Percentiles rank a stretch among this genome's conserved stretches.
phyloP scores from a whole-genome alignment of 2,888 invertebrate species.

The Eutolmus rufibarbis region DNA sequence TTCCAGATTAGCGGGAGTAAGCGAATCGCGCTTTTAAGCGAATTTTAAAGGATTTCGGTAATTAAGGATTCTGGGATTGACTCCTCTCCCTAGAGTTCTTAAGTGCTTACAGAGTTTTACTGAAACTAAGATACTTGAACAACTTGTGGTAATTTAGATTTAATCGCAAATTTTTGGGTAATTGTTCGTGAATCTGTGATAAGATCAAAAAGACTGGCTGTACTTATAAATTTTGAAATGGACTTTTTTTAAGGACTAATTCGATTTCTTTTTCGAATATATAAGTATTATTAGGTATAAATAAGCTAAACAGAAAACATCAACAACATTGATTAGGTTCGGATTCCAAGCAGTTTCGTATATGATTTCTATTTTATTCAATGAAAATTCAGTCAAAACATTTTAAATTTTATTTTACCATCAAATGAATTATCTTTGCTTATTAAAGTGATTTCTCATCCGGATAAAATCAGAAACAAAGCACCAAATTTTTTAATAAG shows the following conservation, averaged over 20 bases:
- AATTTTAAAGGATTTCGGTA: neutral
- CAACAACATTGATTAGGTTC: too few relatives aligned
- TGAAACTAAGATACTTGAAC: neutral
- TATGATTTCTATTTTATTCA: too few relatives aligned
- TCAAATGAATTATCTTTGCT: too few relatives aligned
- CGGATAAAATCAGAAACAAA: too few relatives aligned
- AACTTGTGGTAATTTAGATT: neutral
- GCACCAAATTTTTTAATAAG: too few relatives aligned
- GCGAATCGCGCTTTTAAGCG: neutral
- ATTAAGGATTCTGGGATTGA: neutral
- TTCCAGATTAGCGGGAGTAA: neutral
- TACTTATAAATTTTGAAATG: neutral
- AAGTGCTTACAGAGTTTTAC: neutral
- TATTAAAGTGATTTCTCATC: too few relatives aligned
- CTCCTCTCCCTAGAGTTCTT: neutral
- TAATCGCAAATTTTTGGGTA: neutral
- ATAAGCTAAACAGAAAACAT: neutral
- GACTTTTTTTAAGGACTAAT: neutral
- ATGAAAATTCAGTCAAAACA: too few relatives aligned
- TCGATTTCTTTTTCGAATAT: too few relatives aligned
- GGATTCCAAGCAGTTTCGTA: too few relatives aligned
- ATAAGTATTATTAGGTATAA: neutral
- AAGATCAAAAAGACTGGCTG: neutral
- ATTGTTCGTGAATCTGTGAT: neutral
- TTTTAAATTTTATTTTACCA: too few relatives aligned